Percentiles rank a stretch among this genome's conserved stretches.
Evolutionary conservation across 2,888 invertebrate species (phyloP).

Genomic region (Torymus auratus): DNA sequence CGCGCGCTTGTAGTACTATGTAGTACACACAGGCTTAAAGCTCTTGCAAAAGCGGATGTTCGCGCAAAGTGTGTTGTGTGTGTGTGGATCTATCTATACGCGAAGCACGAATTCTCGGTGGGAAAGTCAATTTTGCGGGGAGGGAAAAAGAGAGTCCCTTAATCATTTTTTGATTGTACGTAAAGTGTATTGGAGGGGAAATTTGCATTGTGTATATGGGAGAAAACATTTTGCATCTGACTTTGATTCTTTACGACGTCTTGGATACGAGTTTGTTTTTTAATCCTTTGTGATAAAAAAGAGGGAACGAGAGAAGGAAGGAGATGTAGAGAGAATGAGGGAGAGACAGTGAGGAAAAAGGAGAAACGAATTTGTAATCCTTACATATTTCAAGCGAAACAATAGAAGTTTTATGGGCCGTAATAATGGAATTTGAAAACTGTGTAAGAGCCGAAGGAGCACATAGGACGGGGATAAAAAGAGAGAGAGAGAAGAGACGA

Average conservation of each 20-base stretch:
- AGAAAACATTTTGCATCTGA: slow-evolving; percentile 7
- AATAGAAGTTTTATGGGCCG: slow-evolving; percentile 57
- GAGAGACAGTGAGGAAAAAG: background rate
- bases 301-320: background rate
- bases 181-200: background rate
- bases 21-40: slow-evolving; percentile 1
- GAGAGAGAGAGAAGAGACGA: slow-evolving; percentile 41
- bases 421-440: slow-evolving; percentile 59
- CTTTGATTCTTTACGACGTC: slow-evolving; percentile 35
- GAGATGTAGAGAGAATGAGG: background rate
- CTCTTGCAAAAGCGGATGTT: slow-evolving; percentile 48
- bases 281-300: slow-evolving; percentile 11
- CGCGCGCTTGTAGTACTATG: background rate
- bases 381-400: slow-evolving; percentile 58
- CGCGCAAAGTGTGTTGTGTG: slow-evolving; percentile 31
- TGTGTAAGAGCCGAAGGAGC: slow-evolving; percentile 50
- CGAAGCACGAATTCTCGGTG: slow-evolving; percentile 22
- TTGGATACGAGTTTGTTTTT: slow-evolving; percentile 27
- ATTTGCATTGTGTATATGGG: slow-evolving; percentile 22
- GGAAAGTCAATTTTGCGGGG: slow-evolving; percentile 51
- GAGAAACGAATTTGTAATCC: slow-evolving; percentile 50
- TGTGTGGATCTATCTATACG: background rate
- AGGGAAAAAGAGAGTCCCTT: slow-evolving; percentile 22
- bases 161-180: slow-evolving; percentile 40
- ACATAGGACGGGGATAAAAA: slow-evolving; percentile 52